phyloP scores from a whole-genome alignment of 2,797 vertebrate genomes.

The Thalassophryne amazonica region DNA sequence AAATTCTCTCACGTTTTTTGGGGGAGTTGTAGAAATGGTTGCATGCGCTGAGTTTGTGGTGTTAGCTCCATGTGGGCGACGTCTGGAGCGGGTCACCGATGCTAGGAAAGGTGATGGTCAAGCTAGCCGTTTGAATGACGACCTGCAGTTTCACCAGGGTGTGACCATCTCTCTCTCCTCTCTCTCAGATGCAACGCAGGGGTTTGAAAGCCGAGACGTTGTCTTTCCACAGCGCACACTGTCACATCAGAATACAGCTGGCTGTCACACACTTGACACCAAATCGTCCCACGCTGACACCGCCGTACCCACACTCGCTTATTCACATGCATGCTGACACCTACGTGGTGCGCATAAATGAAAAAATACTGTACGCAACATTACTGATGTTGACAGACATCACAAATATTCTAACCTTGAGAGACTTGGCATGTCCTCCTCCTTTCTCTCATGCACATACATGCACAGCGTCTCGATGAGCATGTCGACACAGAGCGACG shows the following conservation, averaged over 20 bases:
- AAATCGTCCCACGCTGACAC: conserved; percentile 43
- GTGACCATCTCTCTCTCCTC: conserved; percentile 70
- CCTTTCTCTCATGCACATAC: background rate
- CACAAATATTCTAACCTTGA: conserved; percentile 24
- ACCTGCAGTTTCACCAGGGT: no score
- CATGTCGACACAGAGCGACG: conserved; percentile 29
- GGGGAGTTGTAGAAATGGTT: conserved; percentile 55
- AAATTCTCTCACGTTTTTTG: background rate
- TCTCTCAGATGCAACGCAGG: conserved; percentile 57
- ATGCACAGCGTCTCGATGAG: conserved; percentile 12
- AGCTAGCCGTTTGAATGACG: no score
- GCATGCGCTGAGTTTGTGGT: conserved; percentile 62
- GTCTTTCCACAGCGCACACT: conserved; percentile 59
- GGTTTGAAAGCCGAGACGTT: conserved; percentile 49
- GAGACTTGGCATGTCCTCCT: background rate
- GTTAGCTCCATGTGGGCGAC: conserved; percentile 56
- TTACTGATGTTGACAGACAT: conserved; percentile 36
- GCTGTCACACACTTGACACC: conserved; percentile 56
- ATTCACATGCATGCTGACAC: conserved; percentile 30
- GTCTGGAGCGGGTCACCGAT: conserved; percentile 60
- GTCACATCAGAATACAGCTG: conserved; percentile 40
- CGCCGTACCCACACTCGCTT: conserved; percentile 8
- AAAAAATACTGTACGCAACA: conserved; percentile 34
- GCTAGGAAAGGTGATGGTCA: conserved; percentile 38
- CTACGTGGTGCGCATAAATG: conserved; percentile 35